Base-by-base conservation (phyloP, 2,888 invertebrate genomes). In the Ceriagrion tenellum region DNA sequence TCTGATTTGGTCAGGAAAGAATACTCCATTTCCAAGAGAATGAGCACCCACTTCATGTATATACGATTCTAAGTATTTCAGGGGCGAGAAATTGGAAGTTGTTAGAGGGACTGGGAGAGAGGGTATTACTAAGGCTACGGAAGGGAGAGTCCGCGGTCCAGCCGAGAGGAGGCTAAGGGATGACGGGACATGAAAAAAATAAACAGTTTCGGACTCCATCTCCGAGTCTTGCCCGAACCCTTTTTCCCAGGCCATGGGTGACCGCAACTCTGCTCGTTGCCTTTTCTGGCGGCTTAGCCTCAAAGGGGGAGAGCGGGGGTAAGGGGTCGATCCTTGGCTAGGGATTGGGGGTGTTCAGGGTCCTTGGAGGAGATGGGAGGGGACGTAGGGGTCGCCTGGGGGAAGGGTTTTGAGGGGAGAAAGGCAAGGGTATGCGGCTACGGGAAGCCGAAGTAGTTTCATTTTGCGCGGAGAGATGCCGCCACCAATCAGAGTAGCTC, bases 251-350 rank as follows among this genome's bases (percentile, higher is more conserved):
- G 63, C 91, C 40, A 55, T 40, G 47, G 69, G 69, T 93, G 93
- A 93, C 93, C 93, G 69, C 93, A 93, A 93, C 69, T 93, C 47
- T 40, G 47, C 69, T 74, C 93, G 59, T 55, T 63, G 91, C 91
- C 91, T 93, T 93, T 93, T 35, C 93, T 93, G 69, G 89, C 47
- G 93, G 93, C 93, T 93, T 74, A 93, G 93, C 74, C 26, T 69
- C 16, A 10, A 88, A 59, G 40, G 63, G 59, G 13, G 40, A 40
- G 20, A 56, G 26, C 23, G 55, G 89, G 16, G 23, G n/a, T 20
- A 20, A 2, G 23, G 23, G 89, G 3, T 55, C n/a, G 55, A n/a
- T n/a, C 55, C 47, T 47, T 89, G 55, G 89, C 16, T 89, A 89
- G 89, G 89, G 89, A 47, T 40, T 23, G 40, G 88, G 88, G 47